phyloP scores from a whole-genome alignment of 2,797 vertebrate genomes.

The Tinamus major region DNA sequence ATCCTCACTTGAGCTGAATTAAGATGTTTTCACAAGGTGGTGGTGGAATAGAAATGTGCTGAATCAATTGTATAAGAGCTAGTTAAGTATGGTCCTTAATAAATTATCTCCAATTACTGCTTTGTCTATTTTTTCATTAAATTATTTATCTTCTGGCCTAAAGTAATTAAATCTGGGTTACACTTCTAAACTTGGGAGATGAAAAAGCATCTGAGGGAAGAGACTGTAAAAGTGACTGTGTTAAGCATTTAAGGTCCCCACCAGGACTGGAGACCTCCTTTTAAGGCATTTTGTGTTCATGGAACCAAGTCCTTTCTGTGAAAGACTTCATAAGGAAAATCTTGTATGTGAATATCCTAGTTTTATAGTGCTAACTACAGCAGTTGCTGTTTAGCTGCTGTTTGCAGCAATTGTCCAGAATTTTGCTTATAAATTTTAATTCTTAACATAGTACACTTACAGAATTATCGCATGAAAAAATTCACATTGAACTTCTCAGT shows the following conservation, averaged over 20 bases:
- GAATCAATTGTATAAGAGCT: not conserved
- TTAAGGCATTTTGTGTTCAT: not conserved
- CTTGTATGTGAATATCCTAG: not conserved
- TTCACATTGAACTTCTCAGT: not conserved
- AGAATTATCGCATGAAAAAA: not conserved
- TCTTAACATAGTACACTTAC: not conserved
- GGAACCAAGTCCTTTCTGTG: not conserved
- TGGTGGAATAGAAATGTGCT: not conserved
- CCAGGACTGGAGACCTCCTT: not conserved
- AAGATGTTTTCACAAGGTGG: not conserved
- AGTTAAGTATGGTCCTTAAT: not conserved
- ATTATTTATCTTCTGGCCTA: not conserved
- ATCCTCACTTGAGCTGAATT: not conserved
- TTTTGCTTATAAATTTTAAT: constrained; percentile 8
- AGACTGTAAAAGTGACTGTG: not conserved
- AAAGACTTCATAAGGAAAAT: not conserved
- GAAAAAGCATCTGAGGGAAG: not conserved
- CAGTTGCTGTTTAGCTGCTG: not conserved
- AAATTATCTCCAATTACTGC: not conserved
- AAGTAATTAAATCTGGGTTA: not conserved
- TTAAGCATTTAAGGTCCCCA: not conserved
- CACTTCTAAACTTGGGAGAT: not conserved
- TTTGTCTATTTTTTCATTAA: not conserved
- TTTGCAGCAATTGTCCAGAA: not conserved
- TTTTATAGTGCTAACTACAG: not conserved